Evolutionary conservation across 2,888 invertebrate genomes (phyloP).

Genomic region (Acleris literana): DNA sequence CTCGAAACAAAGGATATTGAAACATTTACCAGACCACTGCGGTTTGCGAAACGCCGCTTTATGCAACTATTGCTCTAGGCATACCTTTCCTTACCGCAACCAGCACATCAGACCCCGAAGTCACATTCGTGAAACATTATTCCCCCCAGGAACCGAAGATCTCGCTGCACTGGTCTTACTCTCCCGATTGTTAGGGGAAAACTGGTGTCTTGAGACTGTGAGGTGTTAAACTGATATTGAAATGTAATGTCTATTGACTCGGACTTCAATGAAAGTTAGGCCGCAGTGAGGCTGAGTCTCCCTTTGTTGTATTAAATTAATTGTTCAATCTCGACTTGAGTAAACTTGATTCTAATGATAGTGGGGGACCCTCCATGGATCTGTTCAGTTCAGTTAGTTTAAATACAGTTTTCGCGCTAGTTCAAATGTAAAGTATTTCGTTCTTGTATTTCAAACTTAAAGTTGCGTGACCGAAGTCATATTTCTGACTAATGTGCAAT

Average conservation of each 20-base stretch:
- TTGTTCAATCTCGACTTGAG: conserved; percentile 32
- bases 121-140: conserved; percentile 43
- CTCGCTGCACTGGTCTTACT: conserved; percentile 55
- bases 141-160: conserved; percentile 51
- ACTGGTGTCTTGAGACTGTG: conserved; percentile 62
- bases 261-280: conserved; percentile 33
- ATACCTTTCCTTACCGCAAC: conserved; percentile 51
- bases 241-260: conserved; percentile 56
- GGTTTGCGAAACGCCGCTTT: conserved; percentile 67
- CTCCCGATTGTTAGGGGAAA: conserved; percentile 50
- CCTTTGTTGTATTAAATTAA: conserved; percentile 35
- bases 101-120: conserved; percentile 50
- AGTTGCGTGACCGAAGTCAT: conserved; percentile 29
- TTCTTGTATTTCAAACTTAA: conserved; percentile 19
- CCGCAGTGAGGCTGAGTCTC: conserved; percentile 25
- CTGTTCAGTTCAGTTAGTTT: conserved; percentile 14
- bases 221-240: conserved; percentile 65
- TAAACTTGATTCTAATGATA: conserved; percentile 30
- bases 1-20: conserved; percentile 68
- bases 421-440: not conserved
- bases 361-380: conserved; percentile 23
- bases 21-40: conserved; percentile 61
- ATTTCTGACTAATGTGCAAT: conserved; percentile 34
- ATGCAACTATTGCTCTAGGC: conserved; percentile 62
- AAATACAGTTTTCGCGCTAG: not conserved